These are phyloP conservation scores for Drosophila neoperkinsi DNA, from an alignment of 2,888 invertebrate genomes.

Conservation along the genomic window DNA sequence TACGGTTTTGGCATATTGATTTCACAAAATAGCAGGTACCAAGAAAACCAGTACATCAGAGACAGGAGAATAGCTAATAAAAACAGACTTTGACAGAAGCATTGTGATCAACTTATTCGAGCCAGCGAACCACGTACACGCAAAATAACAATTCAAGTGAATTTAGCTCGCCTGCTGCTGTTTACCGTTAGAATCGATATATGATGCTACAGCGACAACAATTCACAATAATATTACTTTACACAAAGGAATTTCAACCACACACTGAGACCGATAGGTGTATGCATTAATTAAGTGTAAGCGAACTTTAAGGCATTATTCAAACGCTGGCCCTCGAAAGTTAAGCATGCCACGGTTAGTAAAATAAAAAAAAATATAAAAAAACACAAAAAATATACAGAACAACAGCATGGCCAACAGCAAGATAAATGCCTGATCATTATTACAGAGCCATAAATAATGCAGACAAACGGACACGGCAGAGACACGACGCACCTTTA, in stretches of 20 bases:
- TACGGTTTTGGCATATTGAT: conserved; percentile 59
- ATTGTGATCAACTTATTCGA: conserved; percentile 12
- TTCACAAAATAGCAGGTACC: conserved; percentile 41
- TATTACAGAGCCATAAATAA: conserved; percentile 77
- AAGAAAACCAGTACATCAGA: conserved; percentile 6
- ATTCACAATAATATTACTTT: conserved; percentile 52
- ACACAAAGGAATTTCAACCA: conserved; percentile 41
- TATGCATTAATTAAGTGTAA: conserved; percentile 65
- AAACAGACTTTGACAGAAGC: conserved; percentile 5
- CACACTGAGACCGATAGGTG: conserved; percentile 6
- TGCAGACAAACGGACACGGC: conserved; percentile 59
- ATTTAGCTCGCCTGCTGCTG: conserved; percentile 8
- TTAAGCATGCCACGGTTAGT: conserved; percentile 35
- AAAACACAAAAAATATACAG: conserved; percentile 2
- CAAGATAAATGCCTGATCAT: conserved; percentile 78
- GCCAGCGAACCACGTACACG: conserved; percentile 6
- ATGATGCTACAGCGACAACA: conserved; percentile 13
- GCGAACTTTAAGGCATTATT: conserved; percentile 68
- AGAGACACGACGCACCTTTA: conserved; percentile 60
- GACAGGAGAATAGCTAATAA: not conserved
- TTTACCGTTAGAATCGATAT: conserved; percentile 4
- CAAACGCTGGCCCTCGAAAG: conserved; percentile 51
- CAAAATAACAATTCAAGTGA: conserved; percentile 14
- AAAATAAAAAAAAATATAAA: conserved; percentile 9
- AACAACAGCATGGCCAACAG: conserved; percentile 32